Evolutionary conservation across 2,797 vertebrate genomes (phyloP), one percentile per base, ranked within the genome.

Genomic region (Hoplostethus atlanticus): DNA sequence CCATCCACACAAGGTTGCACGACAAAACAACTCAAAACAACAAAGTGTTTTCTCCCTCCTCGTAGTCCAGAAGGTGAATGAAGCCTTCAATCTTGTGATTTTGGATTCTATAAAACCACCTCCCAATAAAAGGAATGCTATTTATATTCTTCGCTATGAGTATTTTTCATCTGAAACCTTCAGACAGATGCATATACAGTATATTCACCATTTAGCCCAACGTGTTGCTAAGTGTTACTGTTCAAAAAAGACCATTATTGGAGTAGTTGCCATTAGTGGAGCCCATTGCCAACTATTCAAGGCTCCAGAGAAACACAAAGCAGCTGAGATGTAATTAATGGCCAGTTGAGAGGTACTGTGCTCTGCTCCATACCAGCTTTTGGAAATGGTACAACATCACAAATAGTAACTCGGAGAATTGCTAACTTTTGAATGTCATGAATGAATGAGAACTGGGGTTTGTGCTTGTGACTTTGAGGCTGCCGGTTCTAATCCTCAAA

Each of bases 261-360:
- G 71, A 81, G 76, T 61, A 59, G 80, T 68, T 86, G 80, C 79
- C 80, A 88, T 92, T 89, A 86, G 72, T 55, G 73, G 68, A 78
- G 68, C 79, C 82, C 77, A 88, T 11, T 42, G 40, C 40, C 40
- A 42, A 42, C 40, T 42, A 42, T 15, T 60, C 31, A 61, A 25
- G 71, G 64, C 52, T n/a, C 11, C 34, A 50, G 44, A 58, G 38
- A 48, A 66, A 54, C 55, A 74, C 54, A 52, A 34, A 59, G 40
- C 28, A 58, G 53, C n/a, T 9, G 9, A 11, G 3, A 42, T 42
- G 40, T 42, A 42, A 42, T 42, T 68, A 68, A 77, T 68, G 16
- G 31, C 2, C 15, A 59, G 8, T 15, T 51, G 47, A 72, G 46
- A 12, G 13, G 52, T 56, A 47, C 11, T 5, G 2, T 2, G 52